Evolutionary conservation across 2,888 invertebrate genomes (phyloP), one percentile per base, ranked within the genome.

Genomic region (Pristionchus mayeri): DNA sequence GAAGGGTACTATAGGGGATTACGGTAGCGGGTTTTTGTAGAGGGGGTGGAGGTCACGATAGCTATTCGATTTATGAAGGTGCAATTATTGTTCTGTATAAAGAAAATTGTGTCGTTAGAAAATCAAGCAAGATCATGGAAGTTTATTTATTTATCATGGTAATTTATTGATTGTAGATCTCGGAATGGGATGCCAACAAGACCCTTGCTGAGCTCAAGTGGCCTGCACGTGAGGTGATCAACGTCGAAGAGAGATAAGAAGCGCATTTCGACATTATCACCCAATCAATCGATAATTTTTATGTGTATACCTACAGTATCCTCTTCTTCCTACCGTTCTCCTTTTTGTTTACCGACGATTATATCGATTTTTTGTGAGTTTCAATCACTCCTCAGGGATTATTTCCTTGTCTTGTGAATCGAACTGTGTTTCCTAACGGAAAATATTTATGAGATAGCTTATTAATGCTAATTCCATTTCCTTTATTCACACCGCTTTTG

Each of bases 181-280:
- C 97, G 87, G 94, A 95, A 88, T 94, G 96, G 94, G 95, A 97
- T 94, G 94, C 94, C 75, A 95, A 94, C 92, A 95, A 95, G 93
- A 96, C 97, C 87, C 94, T 98, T 90, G 95, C 95, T 93, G 95
- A 96, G 90, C 94, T 97, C 90, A 97, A 97, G 93, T 95, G 98
- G 91, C 97, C 95, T 94, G 96, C 97, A 84, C 97, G 98, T 95
- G 98, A 98, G 95, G 97, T 97, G 89, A 95, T 98, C 90, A 97
- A 96, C 94, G 94, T 98, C 91, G 97, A 98, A 94, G 97, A 97
- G 54, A n/a, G 79, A 52, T 79, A 79, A 79, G 76, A 34, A 34
- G 34, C 2, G 67, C n/a, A n/a, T n/a, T n/a, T n/a, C n/a, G n/a
- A n/a, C n/a, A n/a, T n/a, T n/a, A n/a, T n/a, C n/a, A n/a, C n/a